Evolutionary conservation across 2,797 vertebrate genomes (phyloP), one percentile per base, ranked within the genome.

Genomic region (Gymnodraco acuticeps): DNA sequence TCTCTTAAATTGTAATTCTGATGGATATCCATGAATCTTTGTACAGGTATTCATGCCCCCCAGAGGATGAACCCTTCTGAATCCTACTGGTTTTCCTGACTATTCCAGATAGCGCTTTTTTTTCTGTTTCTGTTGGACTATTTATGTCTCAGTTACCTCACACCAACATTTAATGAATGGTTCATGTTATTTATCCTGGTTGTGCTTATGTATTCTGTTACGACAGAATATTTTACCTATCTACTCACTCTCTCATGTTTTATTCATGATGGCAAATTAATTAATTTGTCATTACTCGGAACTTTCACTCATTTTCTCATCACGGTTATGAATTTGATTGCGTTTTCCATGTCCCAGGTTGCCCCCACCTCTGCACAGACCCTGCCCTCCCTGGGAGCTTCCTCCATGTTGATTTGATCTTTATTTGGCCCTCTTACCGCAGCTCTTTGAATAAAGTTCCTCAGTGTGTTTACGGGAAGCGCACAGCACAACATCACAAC

Each of bases 391-490:
- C 64, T 11, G 23, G 17, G 23, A 79, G 84, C 77, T 85, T 89
- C 83, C 85, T 86, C 81, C 74, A 8, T 83, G 88, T 90, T 88
- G 89, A 90, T 90, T 86, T 89, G 89, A 89, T 94, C 90, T 94
- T 92, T 92, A 88, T 95, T 91, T 92, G 92, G 92, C 84, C 74
- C 82, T 82, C 83, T 74, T 67, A 84, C 90, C 88, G 47, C 77
- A 87, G 78, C 83, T 84, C 92, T 94, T 94, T 95, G 92, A 94
- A 94, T 94, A 93, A 90, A 91, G 84, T 85, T 90, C 90, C 92
- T 92, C 88, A 92, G 85, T 78, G 48, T 63, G n/a, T 83, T 94
- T 94, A 94, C 93, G 86, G 93, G 94, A 95, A 95, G 83, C 69
- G 62, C 84, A 80, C 77, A 86, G 91, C 73, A 52, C 84, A 80